These are phyloP conservation scores for Procapra przewalskii DNA, from an alignment of 2,113 vertebrate species.

Conservation along the genomic window DNA sequence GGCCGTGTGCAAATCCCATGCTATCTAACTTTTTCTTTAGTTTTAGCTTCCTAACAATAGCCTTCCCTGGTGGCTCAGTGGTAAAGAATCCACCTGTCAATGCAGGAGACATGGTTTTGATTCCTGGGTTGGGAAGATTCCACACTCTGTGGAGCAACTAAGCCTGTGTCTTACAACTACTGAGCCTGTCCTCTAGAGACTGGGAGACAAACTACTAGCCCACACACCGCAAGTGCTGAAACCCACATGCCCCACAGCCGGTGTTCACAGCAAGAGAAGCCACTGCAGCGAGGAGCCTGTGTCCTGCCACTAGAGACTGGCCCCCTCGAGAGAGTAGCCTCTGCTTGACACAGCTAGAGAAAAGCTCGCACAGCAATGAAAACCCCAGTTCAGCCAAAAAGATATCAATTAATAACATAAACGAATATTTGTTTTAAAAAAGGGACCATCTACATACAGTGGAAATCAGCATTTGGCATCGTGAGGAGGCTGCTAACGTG, in stretches of 20 bases:
- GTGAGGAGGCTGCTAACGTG: fast-evolving
- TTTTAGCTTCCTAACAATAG: background rate
- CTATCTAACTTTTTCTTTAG: background rate
- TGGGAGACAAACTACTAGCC: background rate
- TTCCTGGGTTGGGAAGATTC: background rate
- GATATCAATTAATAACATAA: background rate
- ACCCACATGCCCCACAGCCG: background rate
- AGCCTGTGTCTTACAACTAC: background rate
- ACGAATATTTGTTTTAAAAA: background rate
- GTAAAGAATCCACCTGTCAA: background rate
- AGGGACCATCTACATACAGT: background rate
- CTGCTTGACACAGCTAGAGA: background rate
- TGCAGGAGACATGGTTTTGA: background rate
- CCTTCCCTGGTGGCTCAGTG: background rate
- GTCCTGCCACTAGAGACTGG: fast-evolving
- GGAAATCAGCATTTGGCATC: background rate
- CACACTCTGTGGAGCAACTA: background rate
- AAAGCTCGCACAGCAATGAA: background rate
- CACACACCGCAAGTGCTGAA: fast-evolving
- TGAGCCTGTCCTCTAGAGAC: background rate
- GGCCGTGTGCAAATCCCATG: background rate
- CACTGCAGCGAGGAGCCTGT: background rate
- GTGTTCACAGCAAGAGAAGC: background rate
- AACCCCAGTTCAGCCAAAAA: background rate
- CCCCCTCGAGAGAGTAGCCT: background rate